A percentile compares a stretch with the other conserved stretches of the same genome.
phyloP scores from a whole-genome alignment of 92 coral and sea anemone species.

The Parazoanthus atlanticus region DNA sequence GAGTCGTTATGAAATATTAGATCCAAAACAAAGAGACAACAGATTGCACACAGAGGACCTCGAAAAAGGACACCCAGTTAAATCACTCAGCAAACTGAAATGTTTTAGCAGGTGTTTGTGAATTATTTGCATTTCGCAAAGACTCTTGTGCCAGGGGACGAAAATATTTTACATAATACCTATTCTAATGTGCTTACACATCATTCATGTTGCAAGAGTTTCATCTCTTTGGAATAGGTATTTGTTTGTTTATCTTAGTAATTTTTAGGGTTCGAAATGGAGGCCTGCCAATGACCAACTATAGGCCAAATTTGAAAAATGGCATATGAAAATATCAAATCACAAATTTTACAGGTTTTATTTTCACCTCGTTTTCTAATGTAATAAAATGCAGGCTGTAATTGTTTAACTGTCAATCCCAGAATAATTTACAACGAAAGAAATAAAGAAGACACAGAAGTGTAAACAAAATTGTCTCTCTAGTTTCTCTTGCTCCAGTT shows the following conservation, averaged over 20 bases:
- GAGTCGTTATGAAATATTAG: too few relatives aligned
- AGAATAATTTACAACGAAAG: too few relatives aligned
- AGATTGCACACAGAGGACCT: background rate
- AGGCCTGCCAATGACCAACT: background rate
- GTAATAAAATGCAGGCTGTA: too few relatives aligned
- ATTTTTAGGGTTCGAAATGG: background rate
- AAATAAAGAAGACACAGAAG: too few relatives aligned
- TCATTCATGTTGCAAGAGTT: background rate
- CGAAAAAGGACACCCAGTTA: background rate
- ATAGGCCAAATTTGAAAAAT: too few relatives aligned
- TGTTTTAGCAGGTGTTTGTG: background rate
- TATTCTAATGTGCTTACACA: background rate
- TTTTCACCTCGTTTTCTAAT: too few relatives aligned
- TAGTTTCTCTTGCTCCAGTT: too few relatives aligned
- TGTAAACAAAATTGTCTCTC: too few relatives aligned
- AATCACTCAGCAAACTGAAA: background rate
- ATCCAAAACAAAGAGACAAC: too few relatives aligned
- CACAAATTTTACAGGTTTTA: too few relatives aligned
- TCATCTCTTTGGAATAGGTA: background rate
- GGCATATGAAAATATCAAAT: too few relatives aligned
- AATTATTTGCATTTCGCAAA: background rate
- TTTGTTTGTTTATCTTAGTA: background rate
- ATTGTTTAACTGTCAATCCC: too few relatives aligned
- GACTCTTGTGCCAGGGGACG: background rate
- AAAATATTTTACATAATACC: background rate